A percentile compares a stretch with the other conserved stretches of the same genome.
Evolutionary conservation across 2,888 invertebrate genomes (phyloP).

Genomic region (Epicampocera succincta): DNA sequence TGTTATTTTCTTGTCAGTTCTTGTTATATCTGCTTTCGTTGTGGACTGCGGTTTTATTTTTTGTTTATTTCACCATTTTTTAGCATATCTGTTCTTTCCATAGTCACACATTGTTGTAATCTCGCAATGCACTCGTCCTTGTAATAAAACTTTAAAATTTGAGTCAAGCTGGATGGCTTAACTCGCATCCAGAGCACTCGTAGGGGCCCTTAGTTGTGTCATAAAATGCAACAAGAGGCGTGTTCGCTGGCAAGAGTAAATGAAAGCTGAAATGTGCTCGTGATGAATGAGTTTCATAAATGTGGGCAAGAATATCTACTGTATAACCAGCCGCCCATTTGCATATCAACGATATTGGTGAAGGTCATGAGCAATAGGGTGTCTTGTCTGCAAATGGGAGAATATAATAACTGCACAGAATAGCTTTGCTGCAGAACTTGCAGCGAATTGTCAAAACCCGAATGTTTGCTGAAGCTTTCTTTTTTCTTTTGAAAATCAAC

Average conservation of each 20-base stretch:
- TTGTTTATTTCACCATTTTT: background rate
- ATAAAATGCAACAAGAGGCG: background rate
- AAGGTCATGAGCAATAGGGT: background rate
- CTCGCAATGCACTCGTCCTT: constrained; percentile 43
- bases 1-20: constrained; percentile 38
- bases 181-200: background rate
- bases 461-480: too few species aligned
- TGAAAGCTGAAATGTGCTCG: background rate
- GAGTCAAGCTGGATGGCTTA: constrained; percentile 44
- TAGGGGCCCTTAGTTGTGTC: too few species aligned
- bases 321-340: background rate
- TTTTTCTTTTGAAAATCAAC: too few species aligned
- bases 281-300: constrained; percentile 6
- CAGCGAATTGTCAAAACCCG: too few species aligned
- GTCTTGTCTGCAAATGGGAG: too few species aligned
- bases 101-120: constrained; percentile 34
- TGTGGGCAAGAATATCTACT: background rate
- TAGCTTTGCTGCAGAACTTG: too few species aligned
- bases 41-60: background rate
- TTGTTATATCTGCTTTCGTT: constrained; percentile 17
- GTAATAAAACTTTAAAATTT: constrained; percentile 47
- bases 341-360: constrained; percentile 13
- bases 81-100: constrained; percentile 29
- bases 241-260: background rate
- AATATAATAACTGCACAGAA: too few species aligned